Evolutionary conservation across 2,113 vertebrate species (phyloP).

Genomic region (Leptobrachium leishanense): DNA sequence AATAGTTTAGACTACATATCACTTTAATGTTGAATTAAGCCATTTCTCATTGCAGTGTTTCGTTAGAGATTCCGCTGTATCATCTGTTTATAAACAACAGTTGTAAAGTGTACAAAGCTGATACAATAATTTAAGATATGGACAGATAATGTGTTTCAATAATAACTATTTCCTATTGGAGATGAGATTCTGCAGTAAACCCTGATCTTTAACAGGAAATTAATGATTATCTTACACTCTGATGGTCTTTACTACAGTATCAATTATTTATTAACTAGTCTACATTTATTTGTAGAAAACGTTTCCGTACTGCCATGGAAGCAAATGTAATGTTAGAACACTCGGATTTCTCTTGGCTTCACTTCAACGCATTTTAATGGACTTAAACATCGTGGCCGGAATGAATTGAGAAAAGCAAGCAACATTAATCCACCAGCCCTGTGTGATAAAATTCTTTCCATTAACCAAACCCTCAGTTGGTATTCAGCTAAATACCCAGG

Average conservation of each 20-base stretch:
- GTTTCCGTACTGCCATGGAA: slow-evolving; percentile 42
- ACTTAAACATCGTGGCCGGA: slow-evolving; percentile 34
- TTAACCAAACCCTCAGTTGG: slow-evolving; percentile 61
- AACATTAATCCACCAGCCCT: slow-evolving; percentile 34
- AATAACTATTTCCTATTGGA: too few species aligned
- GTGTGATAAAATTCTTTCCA: slow-evolving; percentile 68
- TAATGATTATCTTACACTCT: not conserved
- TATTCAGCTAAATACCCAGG: slow-evolving; percentile 54
- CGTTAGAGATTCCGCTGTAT: too few species aligned
- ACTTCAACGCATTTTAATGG: slow-evolving; percentile 42
- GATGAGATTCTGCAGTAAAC: too few species aligned
- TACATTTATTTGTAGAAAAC: slow-evolving; percentile 45
- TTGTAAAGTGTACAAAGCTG: too few species aligned
- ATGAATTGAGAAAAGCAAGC: slow-evolving; percentile 40
- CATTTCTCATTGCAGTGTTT: too few species aligned
- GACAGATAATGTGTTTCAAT: too few species aligned
- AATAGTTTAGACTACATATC: too few species aligned
- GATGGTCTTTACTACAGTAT: slow-evolving; percentile 20
- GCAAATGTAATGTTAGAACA: slow-evolving; percentile 42
- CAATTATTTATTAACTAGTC: slow-evolving; percentile 32
- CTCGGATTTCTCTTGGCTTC: slow-evolving; percentile 30
- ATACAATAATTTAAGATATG: too few species aligned
- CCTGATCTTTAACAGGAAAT: too few species aligned
- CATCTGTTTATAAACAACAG: too few species aligned
- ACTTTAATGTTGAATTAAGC: too few species aligned